Percentiles rank a stretch among this genome's conserved stretches.
These are phyloP conservation scores for Meiosimyza platycephala DNA, from an alignment of 2,888 invertebrate species.

Conservation along the genomic window DNA sequence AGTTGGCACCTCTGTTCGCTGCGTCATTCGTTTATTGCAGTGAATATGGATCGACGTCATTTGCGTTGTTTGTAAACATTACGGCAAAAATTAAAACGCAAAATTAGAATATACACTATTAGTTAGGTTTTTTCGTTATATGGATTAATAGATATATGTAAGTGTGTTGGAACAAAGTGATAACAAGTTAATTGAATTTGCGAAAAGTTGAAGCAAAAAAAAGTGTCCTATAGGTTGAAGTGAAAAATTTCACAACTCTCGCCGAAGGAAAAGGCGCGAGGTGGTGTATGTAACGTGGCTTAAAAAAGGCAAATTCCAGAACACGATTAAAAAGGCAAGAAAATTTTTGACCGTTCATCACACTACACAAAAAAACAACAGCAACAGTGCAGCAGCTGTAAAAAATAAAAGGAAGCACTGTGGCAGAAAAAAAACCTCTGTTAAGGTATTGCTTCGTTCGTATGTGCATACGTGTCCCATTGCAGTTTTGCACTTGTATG, in stretches of 20 bases:
- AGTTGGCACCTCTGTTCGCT: neutral
- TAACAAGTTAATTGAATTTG: constrained; percentile 15
- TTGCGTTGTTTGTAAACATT: constrained; percentile 35
- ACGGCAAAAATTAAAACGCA: constrained; percentile 33
- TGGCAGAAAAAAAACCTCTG: neutral
- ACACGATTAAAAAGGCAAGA: constrained; percentile 4
- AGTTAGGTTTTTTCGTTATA: neutral
- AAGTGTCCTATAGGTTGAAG: no score
- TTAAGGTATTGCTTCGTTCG: constrained; percentile 29
- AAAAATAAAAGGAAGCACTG: neutral
- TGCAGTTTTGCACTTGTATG: neutral
- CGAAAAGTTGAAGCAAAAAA: neutral
- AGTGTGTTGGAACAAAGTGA: constrained; percentile 1
- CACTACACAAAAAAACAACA: neutral
- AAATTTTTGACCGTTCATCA: neutral
- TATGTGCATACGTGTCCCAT: constrained; percentile 18
- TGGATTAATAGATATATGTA: neutral
- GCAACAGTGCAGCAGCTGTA: constrained; percentile 3
- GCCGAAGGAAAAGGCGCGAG: constrained; percentile 7
- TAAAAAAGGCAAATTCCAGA: constrained; percentile 1
- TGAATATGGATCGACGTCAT: constrained; percentile 32
- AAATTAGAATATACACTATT: neutral
- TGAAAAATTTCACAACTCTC: constrained; percentile 17
- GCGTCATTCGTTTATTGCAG: neutral
- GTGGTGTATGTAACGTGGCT: constrained; percentile 24